Conservation (phyloP, 1,140 invertebrate genomes). For the Metopolophium dirhodum region DNA sequence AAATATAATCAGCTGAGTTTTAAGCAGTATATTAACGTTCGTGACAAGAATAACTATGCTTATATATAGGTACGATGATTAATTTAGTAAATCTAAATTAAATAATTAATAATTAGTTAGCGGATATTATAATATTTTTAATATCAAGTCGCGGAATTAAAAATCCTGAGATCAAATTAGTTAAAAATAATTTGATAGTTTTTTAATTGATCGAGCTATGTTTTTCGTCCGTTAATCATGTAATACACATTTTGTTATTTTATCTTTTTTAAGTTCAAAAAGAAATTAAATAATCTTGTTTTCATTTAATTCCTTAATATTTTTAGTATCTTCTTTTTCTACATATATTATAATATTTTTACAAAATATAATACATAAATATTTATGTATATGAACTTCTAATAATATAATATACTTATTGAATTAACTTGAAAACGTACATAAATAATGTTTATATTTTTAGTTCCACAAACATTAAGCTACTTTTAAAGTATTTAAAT, state of each 20-base stretch:
- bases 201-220: background rate
- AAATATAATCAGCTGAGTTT: background rate
- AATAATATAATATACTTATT: background rate
- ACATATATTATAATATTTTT: background rate
- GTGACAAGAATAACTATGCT: background rate
- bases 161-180: background rate
- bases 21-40: background rate
- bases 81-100: background rate
- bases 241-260: background rate
- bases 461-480: background rate
- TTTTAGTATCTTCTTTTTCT: background rate
- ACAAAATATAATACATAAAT: background rate
- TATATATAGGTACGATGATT: background rate
- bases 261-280: background rate
- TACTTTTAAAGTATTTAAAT: background rate
- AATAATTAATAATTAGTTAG: background rate
- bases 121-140: background rate
- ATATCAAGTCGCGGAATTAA: background rate
- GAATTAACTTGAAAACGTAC: background rate
- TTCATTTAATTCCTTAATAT: background rate
- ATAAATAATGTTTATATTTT: background rate
- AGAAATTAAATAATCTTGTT: background rate
- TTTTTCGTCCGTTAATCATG: background rate
- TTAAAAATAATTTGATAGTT: background rate
- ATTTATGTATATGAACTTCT: background rate